Evolutionary conservation across 2,888 invertebrate species (phyloP).

Genomic region (Drosophila kanekoi): DNA sequence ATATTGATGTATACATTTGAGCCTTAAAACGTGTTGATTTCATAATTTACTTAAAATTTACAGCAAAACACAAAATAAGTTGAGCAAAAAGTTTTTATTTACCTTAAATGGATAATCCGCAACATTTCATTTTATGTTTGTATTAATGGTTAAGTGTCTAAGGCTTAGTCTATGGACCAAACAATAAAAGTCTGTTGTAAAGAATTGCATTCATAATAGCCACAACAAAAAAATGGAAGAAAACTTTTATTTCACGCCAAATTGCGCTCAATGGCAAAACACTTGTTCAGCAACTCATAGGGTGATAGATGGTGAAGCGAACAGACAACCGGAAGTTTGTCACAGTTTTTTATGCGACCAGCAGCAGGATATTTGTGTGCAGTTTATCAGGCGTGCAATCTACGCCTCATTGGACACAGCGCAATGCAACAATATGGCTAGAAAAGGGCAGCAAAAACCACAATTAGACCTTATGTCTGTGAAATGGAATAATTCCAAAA

Average conservation of each 20-base stretch:
- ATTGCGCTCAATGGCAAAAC: conserved; percentile 60
- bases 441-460: conserved; percentile 12
- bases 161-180: not conserved
- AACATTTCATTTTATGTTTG: not conserved
- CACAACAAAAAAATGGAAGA: conserved; percentile 33
- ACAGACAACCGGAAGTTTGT: conserved; percentile 31
- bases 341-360: conserved; percentile 31
- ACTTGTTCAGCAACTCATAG: conserved; percentile 49
- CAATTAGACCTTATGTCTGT: conserved; percentile 4
- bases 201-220: conserved; percentile 37
- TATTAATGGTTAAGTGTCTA: not conserved
- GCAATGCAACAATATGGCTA: conserved; percentile 15
- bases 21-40: too few species aligned
- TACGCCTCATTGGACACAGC: conserved; percentile 30
- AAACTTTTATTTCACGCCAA: conserved; percentile 68
- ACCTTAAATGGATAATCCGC: too few species aligned
- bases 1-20: too few species aligned
- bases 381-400: conserved; percentile 33
- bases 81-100: too few species aligned
- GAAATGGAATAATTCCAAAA: conserved; percentile 1
- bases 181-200: conserved; percentile 16
- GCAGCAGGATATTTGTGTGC: conserved; percentile 43
- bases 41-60: too few species aligned
- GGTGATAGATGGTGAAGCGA: conserved; percentile 48
- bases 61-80: too few species aligned